Base-by-base conservation (phyloP, 1,140 invertebrate species). In the Drosophila tropicalis region DNA sequence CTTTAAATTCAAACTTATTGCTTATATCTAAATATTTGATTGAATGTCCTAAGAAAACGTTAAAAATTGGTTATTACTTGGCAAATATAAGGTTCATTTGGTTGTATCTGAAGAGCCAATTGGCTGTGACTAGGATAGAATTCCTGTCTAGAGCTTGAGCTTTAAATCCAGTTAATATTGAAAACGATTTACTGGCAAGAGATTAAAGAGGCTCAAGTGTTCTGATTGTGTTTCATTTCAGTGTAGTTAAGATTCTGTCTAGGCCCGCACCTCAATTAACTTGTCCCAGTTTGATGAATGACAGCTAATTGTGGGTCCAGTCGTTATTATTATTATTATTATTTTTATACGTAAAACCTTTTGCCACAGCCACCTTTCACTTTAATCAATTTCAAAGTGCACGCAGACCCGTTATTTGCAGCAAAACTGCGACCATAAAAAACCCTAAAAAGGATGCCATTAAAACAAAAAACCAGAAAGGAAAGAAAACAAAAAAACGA, bases 231-330 rank as follows among this genome's bases (percentile, higher is more conserved):
- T n/a, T n/a, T n/a, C 22, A 51, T 22, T 22, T 51, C 17, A 51
- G 7, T 22, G 17, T 3, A 12, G 7, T 51, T 57, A 32, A 36
- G 22, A 51, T 54, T 41, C 54, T 39, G 12, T 39, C 55, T 51
- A 22, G 19, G 44, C 6, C 6, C 6, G 44, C 15, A 51, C 44
- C 44, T 51, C 65, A 64, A 68, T 60, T 76, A 76, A 62, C 29
- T 60, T 72, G 63, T 67, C 67, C 54, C 61, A 70, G 60, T 69
- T 86, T 85, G 81, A 85, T 86, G 82, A 78, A 86, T 85, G 74
- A 67, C 81, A 78, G 70, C 70, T 86, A 85, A 85, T 85, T 85
- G 82, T 67, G 54, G 63, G 82, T 81, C 78, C 82, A 86, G 81
- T 81, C 74, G 75, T 86, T 86, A 75, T 51, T 19, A 5, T 51